phyloP scores from a whole-genome alignment of 1,140 invertebrate genomes.

The Brachionus angularis region DNA sequence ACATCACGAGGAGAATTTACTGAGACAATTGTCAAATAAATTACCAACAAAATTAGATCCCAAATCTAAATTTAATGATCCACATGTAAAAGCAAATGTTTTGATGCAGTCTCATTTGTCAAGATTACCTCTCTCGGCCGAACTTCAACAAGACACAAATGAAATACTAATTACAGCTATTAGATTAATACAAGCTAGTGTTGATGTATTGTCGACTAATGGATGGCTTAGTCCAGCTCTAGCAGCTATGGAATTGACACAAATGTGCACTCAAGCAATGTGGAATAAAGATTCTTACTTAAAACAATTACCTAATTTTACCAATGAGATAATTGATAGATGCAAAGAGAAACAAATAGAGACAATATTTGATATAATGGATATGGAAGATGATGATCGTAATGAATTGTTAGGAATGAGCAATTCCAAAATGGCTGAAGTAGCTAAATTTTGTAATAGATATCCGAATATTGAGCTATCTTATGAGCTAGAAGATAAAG shows the following conservation, averaged over 20 bases:
- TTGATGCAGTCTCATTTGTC: conserved; percentile 92
- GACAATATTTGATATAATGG: conserved; percentile 97
- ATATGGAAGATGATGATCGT: conserved; percentile 89
- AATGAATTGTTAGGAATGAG: conserved; percentile 72
- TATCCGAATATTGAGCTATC: conserved; percentile 97
- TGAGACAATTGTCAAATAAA: conserved; percentile 69
- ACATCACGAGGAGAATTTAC: conserved; percentile 85
- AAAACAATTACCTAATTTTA: conserved; percentile 94
- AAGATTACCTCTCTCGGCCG: conserved; percentile 72
- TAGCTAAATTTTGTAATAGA: conserved; percentile 93
- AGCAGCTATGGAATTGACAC: conserved; percentile 96
- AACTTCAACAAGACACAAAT: conserved; percentile 93
- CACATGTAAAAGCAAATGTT: conserved; percentile 93
- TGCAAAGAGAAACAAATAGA: conserved; percentile 87
- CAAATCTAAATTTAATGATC: conserved; percentile 78
- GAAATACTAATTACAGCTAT: conserved; percentile 72
- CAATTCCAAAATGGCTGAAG: conserved; percentile 86
- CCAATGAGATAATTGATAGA: conserved; percentile 77
- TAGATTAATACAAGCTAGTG: conserved; percentile 91
- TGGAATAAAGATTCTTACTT: conserved; percentile 97
- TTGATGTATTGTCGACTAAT: conserved; percentile 94
- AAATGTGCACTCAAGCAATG: conserved; percentile 99
- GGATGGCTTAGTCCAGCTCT: conserved; percentile 96
- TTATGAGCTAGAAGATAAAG: conserved; percentile 49
- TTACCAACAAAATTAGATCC: conserved; percentile 73